A percentile compares a stretch with the other conserved stretches of the same genome.
Evolutionary conservation across 2,797 vertebrate species (phyloP).

Genomic region (Esox masquinongy): DNA sequence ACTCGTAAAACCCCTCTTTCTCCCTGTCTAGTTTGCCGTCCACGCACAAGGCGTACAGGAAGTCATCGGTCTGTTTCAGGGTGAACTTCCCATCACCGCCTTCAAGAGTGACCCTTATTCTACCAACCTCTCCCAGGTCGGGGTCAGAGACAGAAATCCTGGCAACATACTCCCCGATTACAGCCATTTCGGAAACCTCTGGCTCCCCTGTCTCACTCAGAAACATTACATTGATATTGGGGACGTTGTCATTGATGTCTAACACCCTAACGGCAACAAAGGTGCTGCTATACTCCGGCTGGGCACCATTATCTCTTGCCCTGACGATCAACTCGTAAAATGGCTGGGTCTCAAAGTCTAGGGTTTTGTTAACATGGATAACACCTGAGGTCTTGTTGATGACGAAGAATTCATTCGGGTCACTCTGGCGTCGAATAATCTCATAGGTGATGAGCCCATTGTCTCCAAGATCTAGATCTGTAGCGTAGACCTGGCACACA

Average conservation of each 20-base stretch:
- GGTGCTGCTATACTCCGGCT: conserved; percentile 82
- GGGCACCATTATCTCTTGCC: conserved; percentile 81
- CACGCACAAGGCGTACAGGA: conserved; percentile 84
- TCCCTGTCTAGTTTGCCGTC: conserved; percentile 82
- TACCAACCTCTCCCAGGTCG: conserved; percentile 66
- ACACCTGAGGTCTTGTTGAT: conserved; percentile 81
- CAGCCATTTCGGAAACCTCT: conserved; percentile 82
- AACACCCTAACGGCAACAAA: conserved; percentile 82
- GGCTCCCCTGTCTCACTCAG: conserved; percentile 83
- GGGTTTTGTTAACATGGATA: conserved; percentile 77
- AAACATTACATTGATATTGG: conserved; percentile 80
- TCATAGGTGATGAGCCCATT: conserved; percentile 82
- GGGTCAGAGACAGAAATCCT: conserved; percentile 87
- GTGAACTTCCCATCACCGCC: conserved; percentile 79
- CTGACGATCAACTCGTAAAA: conserved; percentile 84
- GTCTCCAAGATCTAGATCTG: conserved; percentile 80
- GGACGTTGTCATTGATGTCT: conserved; percentile 89
- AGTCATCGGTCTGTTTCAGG: conserved; percentile 73
- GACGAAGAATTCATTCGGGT: conserved; percentile 72
- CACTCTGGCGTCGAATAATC: conserved; percentile 78
- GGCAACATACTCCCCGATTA: conserved; percentile 83
- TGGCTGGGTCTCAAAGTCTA: conserved; percentile 83
- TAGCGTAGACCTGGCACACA: conserved; percentile 83
- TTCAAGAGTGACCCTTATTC: conserved; percentile 65
- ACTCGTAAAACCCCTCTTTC: conserved; percentile 74